Evolutionary conservation across 2,113 vertebrate species (phyloP), one percentile per base, ranked within the genome.

Genomic region (Pleuronectes platessa): DNA sequence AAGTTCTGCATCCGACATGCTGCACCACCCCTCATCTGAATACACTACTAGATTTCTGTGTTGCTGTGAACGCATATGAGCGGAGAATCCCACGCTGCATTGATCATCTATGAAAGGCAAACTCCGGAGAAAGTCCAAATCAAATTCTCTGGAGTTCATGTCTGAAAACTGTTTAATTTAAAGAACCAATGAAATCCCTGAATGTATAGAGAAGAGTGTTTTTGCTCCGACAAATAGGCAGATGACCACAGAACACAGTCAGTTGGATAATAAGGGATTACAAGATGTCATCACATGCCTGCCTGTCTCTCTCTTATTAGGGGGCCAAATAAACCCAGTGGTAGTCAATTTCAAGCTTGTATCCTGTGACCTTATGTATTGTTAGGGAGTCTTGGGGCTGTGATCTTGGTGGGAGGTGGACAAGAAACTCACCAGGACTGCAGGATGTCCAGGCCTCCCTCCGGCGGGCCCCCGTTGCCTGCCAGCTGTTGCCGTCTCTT

Each of bases 401-500:
- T 79, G 86, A 84, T 79, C 58, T 40, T 61, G 40, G 79, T 74
- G 67, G 83, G 85, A 76, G 78, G 87, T 13, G 70, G 76, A 53
- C 20, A 37, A 51, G 53, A 63, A 8, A 83, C 92, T 79, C 93
- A 97, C 97, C 96, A 97, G 74, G 94, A 96, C 94, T 98, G 97
- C 78, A 99, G 94, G 89, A 98, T 95, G 6, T 99, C 98, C 93
- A 99, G 92, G 83, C 97, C 95, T 78, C 97, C 97, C 91, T 99
- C 97, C 0, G 97, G 95, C 2, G 97, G 97, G 0, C 97, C 98
- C 14, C 98, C 97, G 0, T 99, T 99, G 73, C 98, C 97, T 0
- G 97, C 97, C 86, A 99, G 95, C 94, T 99, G 98, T 88, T 99
- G 98, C 82, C 97, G 93, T 79, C 98, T 94, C 93, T 98, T 98